phyloP scores from a whole-genome alignment of 2,113 vertebrate genomes.

The Odocoileus hemionus region DNA sequence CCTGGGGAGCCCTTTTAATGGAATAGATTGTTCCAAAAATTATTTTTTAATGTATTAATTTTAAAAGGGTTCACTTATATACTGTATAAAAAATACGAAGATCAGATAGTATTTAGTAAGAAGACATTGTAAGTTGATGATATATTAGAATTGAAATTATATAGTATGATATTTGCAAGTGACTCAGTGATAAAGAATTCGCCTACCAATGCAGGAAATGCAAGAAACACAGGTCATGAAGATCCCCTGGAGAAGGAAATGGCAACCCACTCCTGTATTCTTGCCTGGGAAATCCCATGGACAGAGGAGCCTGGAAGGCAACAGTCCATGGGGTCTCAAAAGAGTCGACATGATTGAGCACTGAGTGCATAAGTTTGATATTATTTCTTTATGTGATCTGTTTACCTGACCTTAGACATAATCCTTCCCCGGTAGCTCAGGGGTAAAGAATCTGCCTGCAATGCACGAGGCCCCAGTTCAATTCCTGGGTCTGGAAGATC shows the following conservation, averaged over 20 bases:
- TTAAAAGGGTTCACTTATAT: not conserved
- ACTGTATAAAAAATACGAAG: not conserved
- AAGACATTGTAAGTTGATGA: not conserved
- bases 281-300: not conserved
- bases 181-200: not conserved
- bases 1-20: not conserved
- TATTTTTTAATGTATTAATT: not conserved
- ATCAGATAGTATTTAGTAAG: not conserved
- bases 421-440: not conserved
- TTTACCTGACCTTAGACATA: slow-evolving; percentile 5
- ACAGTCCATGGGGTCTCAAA: not conserved
- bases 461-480: accelerated
- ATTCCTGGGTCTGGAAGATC: not conserved
- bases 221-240: not conserved
- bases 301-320: not conserved
- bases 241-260: not conserved
- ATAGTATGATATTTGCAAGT: not conserved
- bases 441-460: not conserved
- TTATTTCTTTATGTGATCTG: not conserved
- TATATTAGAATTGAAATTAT: slow-evolving; percentile 8
- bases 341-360: not conserved
- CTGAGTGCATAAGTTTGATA: not conserved
- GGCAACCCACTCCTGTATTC: not conserved
- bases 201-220: not conserved
- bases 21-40: not conserved